Base-by-base conservation (phyloP, 1,140 invertebrate species). In the Trichonephila clavata region DNA sequence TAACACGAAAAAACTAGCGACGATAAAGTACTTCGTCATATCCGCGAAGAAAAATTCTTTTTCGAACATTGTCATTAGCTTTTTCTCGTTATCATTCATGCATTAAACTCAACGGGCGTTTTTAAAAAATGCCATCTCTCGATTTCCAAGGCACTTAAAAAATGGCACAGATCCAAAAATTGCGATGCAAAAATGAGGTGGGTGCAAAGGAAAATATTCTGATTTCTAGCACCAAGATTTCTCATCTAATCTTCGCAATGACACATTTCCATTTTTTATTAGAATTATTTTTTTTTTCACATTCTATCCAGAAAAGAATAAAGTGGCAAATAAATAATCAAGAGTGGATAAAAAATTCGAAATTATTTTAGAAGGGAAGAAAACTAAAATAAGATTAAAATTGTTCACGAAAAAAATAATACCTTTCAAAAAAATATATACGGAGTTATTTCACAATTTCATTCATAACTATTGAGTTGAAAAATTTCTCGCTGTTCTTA, bases 71-170 rank as follows among this genome's bases (percentile, higher is more conserved):
- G 27, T 65, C 60, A 39, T 86, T 63, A 86, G 84, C 60, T 86
- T 86, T 39, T 63, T 86, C 60, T 86, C 60, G 84, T 65, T 86
- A 65, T 86, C 84, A 43, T 86, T 43, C 20, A 39, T 63, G 59
- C 84, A 86, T 63, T 86, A 63, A 86, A 86, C 27, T 32, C 84
- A 14, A 86, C 59, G 77, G 83, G 32, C 50, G 57, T 60, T 60
- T 60, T 18, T 59, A 57, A 83, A 10, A 43, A 14, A 21, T 6
- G 13, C 63, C 21, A 59, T 59, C n/a, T 60, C 59, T 43, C 83
- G 14, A 16, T 59, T 68, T 63, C 59, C 24, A 1, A 18, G 16
- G 16, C 14, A 77, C 7, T 32, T 32, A 77, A 77, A 39, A 86
- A 65, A 60, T 86, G 83, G 83, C 83, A 86, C 0, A 50, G 13